Evolutionary conservation across 2,888 invertebrate genomes (phyloP).

Genomic region (Sphaerolaimus hirsutus): DNA sequence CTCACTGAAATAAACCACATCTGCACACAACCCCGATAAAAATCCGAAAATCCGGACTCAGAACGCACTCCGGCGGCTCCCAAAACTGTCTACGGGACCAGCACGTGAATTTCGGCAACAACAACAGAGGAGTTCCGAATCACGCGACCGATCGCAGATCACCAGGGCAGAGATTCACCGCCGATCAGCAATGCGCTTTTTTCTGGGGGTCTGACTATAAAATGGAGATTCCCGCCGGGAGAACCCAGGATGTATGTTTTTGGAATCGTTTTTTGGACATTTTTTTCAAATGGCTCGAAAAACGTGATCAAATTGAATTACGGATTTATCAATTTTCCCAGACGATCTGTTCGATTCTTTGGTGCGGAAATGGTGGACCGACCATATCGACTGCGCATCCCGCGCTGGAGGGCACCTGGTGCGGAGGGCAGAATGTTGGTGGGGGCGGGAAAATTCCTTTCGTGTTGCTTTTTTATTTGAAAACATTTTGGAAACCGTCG

Average conservation of each 20-base stretch:
- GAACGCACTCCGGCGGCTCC: not conserved
- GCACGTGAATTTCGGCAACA: conserved; percentile 8
- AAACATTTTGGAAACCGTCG: no score
- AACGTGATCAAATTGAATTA: not conserved
- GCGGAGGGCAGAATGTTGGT: conserved; percentile 16
- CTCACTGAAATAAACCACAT: no score
- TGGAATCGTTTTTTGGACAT: not conserved
- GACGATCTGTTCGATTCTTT: conserved; percentile 22
- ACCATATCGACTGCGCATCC: conserved; percentile 25
- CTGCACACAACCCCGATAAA: no score
- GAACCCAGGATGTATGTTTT: not conserved
- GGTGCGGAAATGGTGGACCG: conserved; percentile 24
- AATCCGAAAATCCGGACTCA: not conserved
- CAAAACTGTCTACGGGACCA: conserved; percentile 3
- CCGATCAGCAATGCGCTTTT: conserved; percentile 23
- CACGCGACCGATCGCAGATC: conserved; percentile 16
- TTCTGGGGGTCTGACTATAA: conserved; percentile 24
- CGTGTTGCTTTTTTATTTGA: no score
- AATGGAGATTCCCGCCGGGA: conserved; percentile 20
- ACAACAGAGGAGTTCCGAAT: no score
- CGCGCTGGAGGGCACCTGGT: conserved; percentile 23
- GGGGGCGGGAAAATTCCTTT: no score
- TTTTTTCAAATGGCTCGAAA: not conserved
- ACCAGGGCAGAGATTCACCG: conserved; percentile 23
- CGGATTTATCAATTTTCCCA: conserved; percentile 6